Evolutionary conservation across 2,888 invertebrate genomes (phyloP).

Genomic region (Ariolimax columbianus): DNA sequence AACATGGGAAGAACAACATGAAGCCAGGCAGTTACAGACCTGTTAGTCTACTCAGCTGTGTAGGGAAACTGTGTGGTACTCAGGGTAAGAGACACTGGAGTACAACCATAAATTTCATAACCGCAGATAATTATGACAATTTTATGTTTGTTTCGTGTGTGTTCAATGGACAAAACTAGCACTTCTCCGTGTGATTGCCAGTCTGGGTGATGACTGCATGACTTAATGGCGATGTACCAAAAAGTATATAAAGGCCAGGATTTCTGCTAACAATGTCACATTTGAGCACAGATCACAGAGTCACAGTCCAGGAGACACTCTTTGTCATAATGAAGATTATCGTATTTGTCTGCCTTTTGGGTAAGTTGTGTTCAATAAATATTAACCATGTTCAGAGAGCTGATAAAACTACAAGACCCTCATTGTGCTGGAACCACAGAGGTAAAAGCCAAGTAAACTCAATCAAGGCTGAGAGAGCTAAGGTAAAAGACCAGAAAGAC

Average conservation of each 20-base stretch:
- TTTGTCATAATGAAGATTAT: background rate
- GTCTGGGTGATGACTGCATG: background rate
- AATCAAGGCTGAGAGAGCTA: no score
- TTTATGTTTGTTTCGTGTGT: background rate
- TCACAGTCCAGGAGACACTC: background rate
- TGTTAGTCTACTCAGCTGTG: no score
- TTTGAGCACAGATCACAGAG: background rate
- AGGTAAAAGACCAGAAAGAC: no score
- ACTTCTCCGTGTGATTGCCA: background rate
- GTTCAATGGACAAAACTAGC: background rate
- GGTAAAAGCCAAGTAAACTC: background rate
- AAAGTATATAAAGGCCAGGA: background rate
- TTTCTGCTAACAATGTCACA: background rate
- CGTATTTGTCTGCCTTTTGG: conserved; percentile 2
- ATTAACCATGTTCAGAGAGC: background rate
- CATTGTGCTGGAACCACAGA: background rate
- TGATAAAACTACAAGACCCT: background rate
- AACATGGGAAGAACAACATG: no score
- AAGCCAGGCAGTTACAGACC: no score
- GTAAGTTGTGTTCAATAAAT: background rate
- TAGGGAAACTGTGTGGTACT: no score
- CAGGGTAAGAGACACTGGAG: no score
- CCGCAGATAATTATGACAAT: no score
- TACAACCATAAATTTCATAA: no score
- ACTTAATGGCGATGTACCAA: background rate